phyloP scores from a whole-genome alignment of 2,113 vertebrate genomes.

The Nesogale talazaci region DNA sequence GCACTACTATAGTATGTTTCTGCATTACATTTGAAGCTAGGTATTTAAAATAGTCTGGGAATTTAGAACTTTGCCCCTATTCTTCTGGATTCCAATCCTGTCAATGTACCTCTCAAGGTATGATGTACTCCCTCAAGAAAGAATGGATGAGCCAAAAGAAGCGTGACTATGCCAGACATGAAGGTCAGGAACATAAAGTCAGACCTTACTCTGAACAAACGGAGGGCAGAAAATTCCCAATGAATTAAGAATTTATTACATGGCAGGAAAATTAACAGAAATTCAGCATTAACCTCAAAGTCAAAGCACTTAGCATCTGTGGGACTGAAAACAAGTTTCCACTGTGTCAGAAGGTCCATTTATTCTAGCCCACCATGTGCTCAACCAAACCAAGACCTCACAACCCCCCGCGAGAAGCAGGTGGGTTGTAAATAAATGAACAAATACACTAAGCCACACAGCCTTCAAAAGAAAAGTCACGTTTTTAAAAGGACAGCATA shows the following conservation, averaged over 20 bases:
- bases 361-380: neutral
- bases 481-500: neutral
- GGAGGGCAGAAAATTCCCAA: neutral
- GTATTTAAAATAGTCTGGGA: neutral
- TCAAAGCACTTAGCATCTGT: constrained; percentile 24
- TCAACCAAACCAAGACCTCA: neutral
- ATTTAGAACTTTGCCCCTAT: neutral
- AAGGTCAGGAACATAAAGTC: constrained; percentile 8
- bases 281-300: constrained; percentile 32
- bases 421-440: neutral
- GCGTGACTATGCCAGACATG: neutral
- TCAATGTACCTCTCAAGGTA: neutral
- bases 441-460: neutral
- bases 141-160: neutral
- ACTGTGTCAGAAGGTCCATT: neutral
- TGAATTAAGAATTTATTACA: neutral
- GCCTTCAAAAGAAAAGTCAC: constrained; percentile 1
- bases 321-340: neutral
- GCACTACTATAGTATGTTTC: neutral
- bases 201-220: constrained; percentile 26
- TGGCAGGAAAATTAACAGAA: neutral
- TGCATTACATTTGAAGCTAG: neutral
- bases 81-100: neutral
- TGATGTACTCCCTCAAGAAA: neutral
- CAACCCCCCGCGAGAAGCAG: constrained; percentile 10